Conservation (phyloP, 2,113 vertebrate species). For the Proteles cristata region DNA sequence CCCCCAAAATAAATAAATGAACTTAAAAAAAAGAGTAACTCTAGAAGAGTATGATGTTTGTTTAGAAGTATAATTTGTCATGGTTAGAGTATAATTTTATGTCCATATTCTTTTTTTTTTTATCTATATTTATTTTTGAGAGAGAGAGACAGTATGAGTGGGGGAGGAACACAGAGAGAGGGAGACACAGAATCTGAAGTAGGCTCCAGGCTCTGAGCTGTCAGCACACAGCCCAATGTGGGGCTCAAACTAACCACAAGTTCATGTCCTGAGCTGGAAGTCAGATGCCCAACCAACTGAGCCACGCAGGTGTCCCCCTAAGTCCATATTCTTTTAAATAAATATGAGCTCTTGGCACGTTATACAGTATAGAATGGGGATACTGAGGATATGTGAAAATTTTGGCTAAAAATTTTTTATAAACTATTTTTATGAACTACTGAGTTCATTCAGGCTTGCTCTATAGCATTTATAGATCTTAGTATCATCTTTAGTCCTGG, state of each 20-base stretch:
- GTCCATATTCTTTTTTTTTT: neutral
- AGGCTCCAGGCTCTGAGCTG: no score
- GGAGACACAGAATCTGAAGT: no score
- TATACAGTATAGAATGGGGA: neutral
- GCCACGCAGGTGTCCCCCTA: neutral
- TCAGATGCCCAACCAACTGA: no score
- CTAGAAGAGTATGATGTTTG: neutral
- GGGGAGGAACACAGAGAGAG: no score
- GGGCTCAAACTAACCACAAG: no score
- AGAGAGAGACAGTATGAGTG: no score
- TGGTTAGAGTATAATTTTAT: slow-evolving; percentile 37
- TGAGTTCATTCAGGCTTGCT: neutral
- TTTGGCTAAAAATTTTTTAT: neutral
- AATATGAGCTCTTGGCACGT: neutral
- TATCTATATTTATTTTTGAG: no score
- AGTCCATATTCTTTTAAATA: slow-evolving; percentile 20
- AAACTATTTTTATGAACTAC: neutral
- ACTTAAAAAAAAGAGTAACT: neutral
- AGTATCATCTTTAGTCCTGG: neutral
- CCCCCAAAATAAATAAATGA: no score
- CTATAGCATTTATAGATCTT: neutral
- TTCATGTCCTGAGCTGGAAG: no score
- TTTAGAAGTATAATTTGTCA: slow-evolving; percentile 45
- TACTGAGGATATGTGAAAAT: neutral
- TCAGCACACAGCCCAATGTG: no score